Conservation (phyloP, 1,140 invertebrate genomes). For the Asobara japonica region DNA sequence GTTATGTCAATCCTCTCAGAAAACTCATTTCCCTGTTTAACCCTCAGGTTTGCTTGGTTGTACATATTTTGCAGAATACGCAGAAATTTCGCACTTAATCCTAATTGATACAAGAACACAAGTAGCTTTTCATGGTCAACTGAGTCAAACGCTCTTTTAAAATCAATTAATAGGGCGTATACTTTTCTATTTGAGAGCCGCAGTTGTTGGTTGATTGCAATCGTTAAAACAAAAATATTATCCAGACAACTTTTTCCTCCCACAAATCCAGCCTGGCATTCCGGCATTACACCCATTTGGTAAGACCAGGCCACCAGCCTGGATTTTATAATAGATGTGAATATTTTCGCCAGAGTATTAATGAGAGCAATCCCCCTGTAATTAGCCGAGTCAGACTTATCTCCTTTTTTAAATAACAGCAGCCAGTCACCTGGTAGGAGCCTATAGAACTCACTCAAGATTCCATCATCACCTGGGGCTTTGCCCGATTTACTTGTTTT, state of each 20-base stretch:
- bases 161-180: conserved; percentile 44
- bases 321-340: conserved; percentile 32
- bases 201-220: conserved; percentile 29
- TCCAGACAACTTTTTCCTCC: conserved; percentile 29
- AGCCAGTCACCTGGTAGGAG: neutral
- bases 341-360: conserved; percentile 38
- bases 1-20: conserved; percentile 23
- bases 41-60: conserved; percentile 26
- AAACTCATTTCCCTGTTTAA: conserved; percentile 20
- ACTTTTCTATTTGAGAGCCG: conserved; percentile 26
- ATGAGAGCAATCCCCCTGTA: conserved; percentile 37
- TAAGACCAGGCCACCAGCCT: conserved; percentile 30
- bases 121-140: conserved; percentile 39
- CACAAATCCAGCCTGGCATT: conserved; percentile 37
- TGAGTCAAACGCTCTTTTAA: conserved; percentile 39
- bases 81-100: conserved; percentile 41
- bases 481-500: too few relatives aligned
- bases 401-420: conserved; percentile 32
- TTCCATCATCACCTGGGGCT: neutral
- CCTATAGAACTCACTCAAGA: conserved; percentile 26
- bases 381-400: conserved; percentile 23
- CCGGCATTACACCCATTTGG: conserved; percentile 29
- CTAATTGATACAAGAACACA: conserved; percentile 33
- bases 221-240: conserved; percentile 34
- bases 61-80: conserved; percentile 36